Percentiles rank a stretch among this genome's conserved stretches.
These are phyloP conservation scores for Phenganax stokvisi DNA, from an alignment of 92 coral and sea anemone species.

Conservation along the genomic window DNA sequence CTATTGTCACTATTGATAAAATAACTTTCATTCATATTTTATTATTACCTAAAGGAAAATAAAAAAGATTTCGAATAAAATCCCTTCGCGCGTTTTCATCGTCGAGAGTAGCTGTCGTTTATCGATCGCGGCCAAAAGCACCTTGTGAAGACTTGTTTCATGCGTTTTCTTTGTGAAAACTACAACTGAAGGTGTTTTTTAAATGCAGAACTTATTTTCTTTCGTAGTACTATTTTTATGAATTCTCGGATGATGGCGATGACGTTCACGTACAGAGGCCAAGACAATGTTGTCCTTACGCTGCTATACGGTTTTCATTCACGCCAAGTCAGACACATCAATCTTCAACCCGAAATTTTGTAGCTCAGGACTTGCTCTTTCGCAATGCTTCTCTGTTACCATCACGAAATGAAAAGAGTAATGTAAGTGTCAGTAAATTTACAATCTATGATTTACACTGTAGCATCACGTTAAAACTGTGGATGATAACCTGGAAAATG, in stretches of 20 bases:
- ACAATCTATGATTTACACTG: neutral
- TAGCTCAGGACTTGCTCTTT: neutral
- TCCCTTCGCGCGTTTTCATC: too few relatives aligned
- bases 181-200: neutral
- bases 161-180: too few relatives aligned
- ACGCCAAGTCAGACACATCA: neutral
- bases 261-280: conserved; percentile 78
- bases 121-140: too few relatives aligned
- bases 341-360: neutral
- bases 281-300: conserved; percentile 89
- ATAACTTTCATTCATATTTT: too few relatives aligned
- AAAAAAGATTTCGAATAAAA: too few relatives aligned
- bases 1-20: too few relatives aligned
- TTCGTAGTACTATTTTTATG: conserved; percentile 83
- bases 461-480: too few relatives aligned
- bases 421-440: neutral
- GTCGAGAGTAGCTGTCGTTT: too few relatives aligned
- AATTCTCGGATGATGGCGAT: conserved; percentile 88
- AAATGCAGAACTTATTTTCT: neutral
- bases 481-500: too few relatives aligned
- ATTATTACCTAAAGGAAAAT: too few relatives aligned
- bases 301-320: conserved; percentile 52
- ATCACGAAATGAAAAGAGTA: conserved; percentile 6
- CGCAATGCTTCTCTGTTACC: neutral
- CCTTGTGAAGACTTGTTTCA: too few relatives aligned